Evolutionary conservation across 2,888 invertebrate species (phyloP), one percentile per base, ranked within the genome.

Genomic region (Cerastis rubricosa): DNA sequence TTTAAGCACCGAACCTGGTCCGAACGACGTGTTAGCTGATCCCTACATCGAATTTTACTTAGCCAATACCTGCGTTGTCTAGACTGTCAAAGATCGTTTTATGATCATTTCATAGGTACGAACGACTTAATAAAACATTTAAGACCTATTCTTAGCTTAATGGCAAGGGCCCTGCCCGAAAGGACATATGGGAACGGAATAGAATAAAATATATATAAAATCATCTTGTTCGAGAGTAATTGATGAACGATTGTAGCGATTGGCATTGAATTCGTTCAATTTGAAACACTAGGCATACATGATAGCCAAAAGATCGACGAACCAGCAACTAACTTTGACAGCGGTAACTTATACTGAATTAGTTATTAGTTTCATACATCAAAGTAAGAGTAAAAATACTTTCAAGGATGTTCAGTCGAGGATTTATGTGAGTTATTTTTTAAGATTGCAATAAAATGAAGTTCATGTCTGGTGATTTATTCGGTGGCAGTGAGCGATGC

Each of bases 401-500:
- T 77, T 66, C 14, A 57, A 71, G 71, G 59, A 65, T 73, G 74
- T 75, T 78, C 70, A 59, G 59, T 59, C 35, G 11, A 57, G 40
- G 61, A 80, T 81, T 74, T 80, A 78, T 79, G 68, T 72, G 12
- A 69, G 69, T 66, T 77, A 77, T 80, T 74, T 83, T 82, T 83
- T 82, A 74, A 74, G 77, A 63, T 76, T 78, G 67, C 68, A 81
- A 66, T 67, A 78, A 76, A 84, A 81, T 84, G 75, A 85, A 84
- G 81, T 85, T 89, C 89, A 82, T 82, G 76, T 81, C 57, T 75
- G 45, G 84, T 78, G 75, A 83, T 81, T 86, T 86, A 88, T 80
- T 49, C 54, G 61, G 47, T 80, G 76, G 84, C 80, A 89, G 88
- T 90, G 91, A 92, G 91, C 89, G 91, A 91, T 93, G 92, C 91